Evolutionary conservation across 1,140 invertebrate genomes (phyloP).

Genomic region (silkworm (Bombyx mori)): ASM3026992v2 NC_085132.1:4899001-4899500

Average conservation of each 20-base stretch:
- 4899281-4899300: constrained; percentile 2
- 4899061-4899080: constrained; percentile 52
- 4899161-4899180: constrained; percentile 36
- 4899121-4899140: constrained; percentile 25
- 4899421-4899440: constrained; percentile 32
- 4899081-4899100: constrained; percentile 56
- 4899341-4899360: constrained; percentile 58
- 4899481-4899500: too few species aligned
- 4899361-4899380: constrained; percentile 69
- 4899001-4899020: constrained; percentile 71
- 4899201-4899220: constrained; percentile 67
- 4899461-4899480: not conserved
- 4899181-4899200: constrained; percentile 61
- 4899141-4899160: constrained; percentile 31
- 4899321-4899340: constrained; percentile 58
- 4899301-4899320: constrained; percentile 28
- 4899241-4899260: constrained; percentile 52
- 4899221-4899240: constrained; percentile 61
- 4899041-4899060: constrained; percentile 72
- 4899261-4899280: constrained; percentile 26
- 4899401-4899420: constrained; percentile 65
- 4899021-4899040: constrained; percentile 84
- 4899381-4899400: constrained; percentile 71
- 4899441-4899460: constrained; percentile 31
- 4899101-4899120: constrained; percentile 25